Evolutionary conservation across 2,888 invertebrate species (phyloP).

Genomic region (Melinopterus prodromus): DNA sequence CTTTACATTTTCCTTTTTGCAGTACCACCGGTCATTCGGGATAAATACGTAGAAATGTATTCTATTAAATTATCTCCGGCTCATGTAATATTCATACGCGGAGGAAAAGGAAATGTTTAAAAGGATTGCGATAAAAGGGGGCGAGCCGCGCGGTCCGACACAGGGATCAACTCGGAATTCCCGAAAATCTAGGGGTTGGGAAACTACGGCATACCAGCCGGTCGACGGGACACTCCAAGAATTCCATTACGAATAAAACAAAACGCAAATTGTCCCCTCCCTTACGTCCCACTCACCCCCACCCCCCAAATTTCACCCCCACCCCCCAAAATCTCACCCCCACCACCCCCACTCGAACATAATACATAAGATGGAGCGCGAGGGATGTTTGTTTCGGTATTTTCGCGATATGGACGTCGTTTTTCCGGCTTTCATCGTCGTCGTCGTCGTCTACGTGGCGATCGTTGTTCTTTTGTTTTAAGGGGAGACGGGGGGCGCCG

Average conservation of each 20-base stretch:
- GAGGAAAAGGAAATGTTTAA: not conserved
- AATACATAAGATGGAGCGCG: too few species aligned
- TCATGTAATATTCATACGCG: not conserved
- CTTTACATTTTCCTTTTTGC: not conserved
- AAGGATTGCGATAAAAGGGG: not conserved
- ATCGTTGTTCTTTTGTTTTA: not conserved
- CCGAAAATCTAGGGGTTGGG: not conserved
- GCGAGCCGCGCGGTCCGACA: not conserved
- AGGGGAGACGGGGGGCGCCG: not conserved
- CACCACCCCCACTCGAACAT: too few species aligned
- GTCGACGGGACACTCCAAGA: not conserved
- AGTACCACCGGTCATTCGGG: not conserved
- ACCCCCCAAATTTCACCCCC: not conserved
- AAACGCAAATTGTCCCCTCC: not conserved
- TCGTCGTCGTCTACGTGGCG: not conserved
- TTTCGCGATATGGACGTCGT: not conserved
- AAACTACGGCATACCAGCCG: not conserved
- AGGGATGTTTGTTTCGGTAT: conserved; percentile 4
- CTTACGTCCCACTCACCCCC: not conserved
- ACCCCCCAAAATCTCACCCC: not conserved
- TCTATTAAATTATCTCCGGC: not conserved
- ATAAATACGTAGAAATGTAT: not conserved
- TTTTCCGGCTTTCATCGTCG: not conserved
- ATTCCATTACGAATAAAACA: not conserved
- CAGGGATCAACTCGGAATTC: not conserved